These are phyloP conservation scores for Helogale parvula DNA, from an alignment of 2,113 vertebrate genomes.

Conservation along the genomic window DNA sequence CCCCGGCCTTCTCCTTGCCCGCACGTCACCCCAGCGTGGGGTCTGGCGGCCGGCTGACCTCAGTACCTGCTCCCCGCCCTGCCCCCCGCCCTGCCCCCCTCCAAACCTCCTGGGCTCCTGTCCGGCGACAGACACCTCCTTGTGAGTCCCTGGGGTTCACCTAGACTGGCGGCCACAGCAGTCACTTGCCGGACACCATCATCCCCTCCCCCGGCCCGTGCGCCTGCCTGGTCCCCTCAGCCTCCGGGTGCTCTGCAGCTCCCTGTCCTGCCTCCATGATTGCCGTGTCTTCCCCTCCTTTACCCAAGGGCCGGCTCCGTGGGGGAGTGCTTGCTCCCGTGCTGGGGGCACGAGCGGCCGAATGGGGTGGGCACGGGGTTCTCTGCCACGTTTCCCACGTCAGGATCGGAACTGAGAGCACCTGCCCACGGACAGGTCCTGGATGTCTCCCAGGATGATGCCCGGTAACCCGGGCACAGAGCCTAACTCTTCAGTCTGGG, in stretches of 20 bases:
- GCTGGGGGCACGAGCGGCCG: not conserved
- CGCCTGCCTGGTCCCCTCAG: not conserved
- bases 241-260: not conserved
- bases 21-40: accelerated
- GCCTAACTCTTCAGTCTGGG: not conserved
- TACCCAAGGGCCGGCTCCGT: not conserved
- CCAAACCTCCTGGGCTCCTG: too few relatives aligned
- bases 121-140: accelerated
- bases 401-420: not conserved
- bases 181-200: accelerated
- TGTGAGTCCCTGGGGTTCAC: not conserved
- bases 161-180: not conserved
- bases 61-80: too few relatives aligned
- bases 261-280: not conserved
- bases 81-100: accelerated
- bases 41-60: not conserved
- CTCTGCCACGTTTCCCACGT: not conserved
- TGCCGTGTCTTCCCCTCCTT: too few relatives aligned
- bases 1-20: too few relatives aligned
- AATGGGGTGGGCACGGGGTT: not conserved
- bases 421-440: not conserved
- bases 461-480: accelerated
- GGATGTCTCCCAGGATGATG: accelerated
- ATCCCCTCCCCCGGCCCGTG: not conserved
- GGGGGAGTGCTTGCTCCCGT: not conserved